Evolutionary conservation across 2,113 vertebrate genomes (phyloP).

Genomic region (Rallus limicola): DNA sequence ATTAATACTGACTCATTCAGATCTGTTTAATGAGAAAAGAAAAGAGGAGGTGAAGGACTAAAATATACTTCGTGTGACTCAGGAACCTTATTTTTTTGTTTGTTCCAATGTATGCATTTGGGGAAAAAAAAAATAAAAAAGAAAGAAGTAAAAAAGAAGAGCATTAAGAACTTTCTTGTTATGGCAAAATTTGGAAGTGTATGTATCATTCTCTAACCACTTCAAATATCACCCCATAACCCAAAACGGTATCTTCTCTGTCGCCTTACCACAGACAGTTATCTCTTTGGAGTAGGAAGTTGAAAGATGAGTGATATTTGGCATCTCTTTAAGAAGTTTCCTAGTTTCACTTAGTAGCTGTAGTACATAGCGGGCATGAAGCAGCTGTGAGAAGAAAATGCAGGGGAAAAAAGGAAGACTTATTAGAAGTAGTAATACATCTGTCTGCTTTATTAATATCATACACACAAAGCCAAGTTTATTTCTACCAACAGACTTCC

Average conservation of each 20-base stretch:
- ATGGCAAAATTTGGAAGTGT: neutral
- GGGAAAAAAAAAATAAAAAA: neutral
- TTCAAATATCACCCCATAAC: neutral
- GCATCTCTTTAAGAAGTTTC: constrained; percentile 88
- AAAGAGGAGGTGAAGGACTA: constrained; percentile 37
- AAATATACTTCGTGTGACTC: constrained; percentile 62
- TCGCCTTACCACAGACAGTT: constrained; percentile 86
- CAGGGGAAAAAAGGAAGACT: neutral
- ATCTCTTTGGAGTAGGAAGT: constrained; percentile 89
- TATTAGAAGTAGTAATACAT: neutral
- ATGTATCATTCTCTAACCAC: neutral
- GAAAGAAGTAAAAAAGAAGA: neutral
- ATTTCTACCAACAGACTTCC: neutral
- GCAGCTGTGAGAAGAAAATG: constrained; percentile 72
- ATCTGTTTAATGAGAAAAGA: constrained; percentile 67
- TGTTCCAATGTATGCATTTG: constrained; percentile 20
- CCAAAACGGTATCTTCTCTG: neutral
- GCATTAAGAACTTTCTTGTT: neutral
- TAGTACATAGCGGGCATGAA: constrained; percentile 90
- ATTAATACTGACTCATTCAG: constrained; percentile 55
- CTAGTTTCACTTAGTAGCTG: constrained; percentile 88
- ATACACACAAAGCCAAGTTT: neutral
- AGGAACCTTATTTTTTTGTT: constrained; percentile 33
- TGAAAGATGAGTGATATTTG: constrained; percentile 86
- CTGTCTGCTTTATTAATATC: neutral